Percentiles rank a stretch among this genome's conserved stretches.
phyloP scores from a whole-genome alignment of 1,140 invertebrate genomes.

The Himalopsyche phryganea region DNA sequence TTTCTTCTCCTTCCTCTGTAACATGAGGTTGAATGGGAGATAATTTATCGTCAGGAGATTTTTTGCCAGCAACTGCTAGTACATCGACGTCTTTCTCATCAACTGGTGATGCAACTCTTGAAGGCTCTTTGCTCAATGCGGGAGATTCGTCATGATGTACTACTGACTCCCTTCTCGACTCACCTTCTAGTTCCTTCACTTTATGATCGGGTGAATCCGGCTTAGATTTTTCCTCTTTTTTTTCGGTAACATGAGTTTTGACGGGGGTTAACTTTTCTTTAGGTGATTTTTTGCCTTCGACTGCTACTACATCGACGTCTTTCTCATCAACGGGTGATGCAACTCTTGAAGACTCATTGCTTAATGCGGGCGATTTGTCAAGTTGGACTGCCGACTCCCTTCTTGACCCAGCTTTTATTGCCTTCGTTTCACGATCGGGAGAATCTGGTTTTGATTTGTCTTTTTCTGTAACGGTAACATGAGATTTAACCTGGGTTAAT shows the following conservation, averaged over 20 bases:
- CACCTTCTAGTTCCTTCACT: conserved; percentile 12
- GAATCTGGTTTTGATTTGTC: conserved; percentile 9
- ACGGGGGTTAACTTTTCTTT: background rate
- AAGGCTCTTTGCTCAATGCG: background rate
- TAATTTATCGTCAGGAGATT: background rate
- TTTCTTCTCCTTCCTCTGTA: background rate
- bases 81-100: conserved; percentile 20
- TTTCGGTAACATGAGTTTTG: background rate
- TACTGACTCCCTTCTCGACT: no score
- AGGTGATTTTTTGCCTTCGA: background rate
- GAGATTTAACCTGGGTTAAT: conserved; percentile 7
- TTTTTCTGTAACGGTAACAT: conserved; percentile 8
- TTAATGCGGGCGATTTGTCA: background rate
- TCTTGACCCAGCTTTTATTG: conserved; percentile 19
- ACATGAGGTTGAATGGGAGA: background rate
- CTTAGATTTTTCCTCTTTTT: background rate
- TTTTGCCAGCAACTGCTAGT: background rate
- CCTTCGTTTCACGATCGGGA: conserved; percentile 12
- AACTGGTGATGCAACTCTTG: background rate
- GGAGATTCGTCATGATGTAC: background rate
- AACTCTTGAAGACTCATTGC: conserved; percentile 1
- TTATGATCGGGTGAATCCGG: conserved; percentile 1
- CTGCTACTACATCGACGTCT: conserved; percentile 14
- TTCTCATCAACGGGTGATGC: background rate
- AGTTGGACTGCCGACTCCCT: background rate